Evolutionary conservation across 1,140 invertebrate genomes (phyloP).

Genomic region (Drosophila ambigua): DNA sequence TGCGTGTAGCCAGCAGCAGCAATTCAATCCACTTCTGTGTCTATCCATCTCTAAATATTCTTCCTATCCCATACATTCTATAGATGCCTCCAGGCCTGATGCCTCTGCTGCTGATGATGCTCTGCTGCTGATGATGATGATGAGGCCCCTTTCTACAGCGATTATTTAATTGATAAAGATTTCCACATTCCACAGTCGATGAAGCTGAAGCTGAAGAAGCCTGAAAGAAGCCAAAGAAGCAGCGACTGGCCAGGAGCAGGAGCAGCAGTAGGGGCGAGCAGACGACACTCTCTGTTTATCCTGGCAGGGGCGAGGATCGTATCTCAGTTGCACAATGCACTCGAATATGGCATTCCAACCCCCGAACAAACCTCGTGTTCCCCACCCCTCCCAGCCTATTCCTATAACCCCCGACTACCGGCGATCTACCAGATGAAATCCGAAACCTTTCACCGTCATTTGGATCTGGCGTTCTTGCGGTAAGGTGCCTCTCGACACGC

Average conservation of each 20-base stretch:
- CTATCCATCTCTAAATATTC: conserved; percentile 12
- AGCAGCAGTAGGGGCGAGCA: conserved; percentile 5
- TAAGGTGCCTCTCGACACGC: conserved; percentile 44
- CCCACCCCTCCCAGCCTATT: neutral
- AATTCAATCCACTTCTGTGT: conserved; percentile 26
- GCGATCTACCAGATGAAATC: conserved; percentile 59
- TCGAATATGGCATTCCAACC: conserved; percentile 5
- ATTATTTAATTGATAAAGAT: conserved; percentile 81
- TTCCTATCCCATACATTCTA: too few species aligned
- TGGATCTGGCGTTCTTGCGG: conserved; percentile 47
- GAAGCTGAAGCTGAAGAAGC: conserved; percentile 16
- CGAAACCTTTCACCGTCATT: conserved; percentile 71
- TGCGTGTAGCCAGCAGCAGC: conserved; percentile 34
- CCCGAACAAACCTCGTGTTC: neutral
- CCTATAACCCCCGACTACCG: neutral
- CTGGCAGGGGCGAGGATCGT: conserved; percentile 64
- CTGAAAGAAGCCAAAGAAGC: conserved; percentile 61
- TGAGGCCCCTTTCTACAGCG: conserved; percentile 36
- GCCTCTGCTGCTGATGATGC: conserved; percentile 12
- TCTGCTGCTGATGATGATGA: conserved; percentile 16
- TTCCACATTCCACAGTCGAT: conserved; percentile 67
- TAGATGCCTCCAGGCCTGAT: conserved; percentile 22
- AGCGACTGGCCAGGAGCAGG: conserved; percentile 19
- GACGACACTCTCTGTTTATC: conserved; percentile 55
- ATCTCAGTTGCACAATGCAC: conserved; percentile 74